Evolutionary conservation across 2,113 vertebrate species (phyloP).

Genomic region (Anas platyrhynchos): DNA sequence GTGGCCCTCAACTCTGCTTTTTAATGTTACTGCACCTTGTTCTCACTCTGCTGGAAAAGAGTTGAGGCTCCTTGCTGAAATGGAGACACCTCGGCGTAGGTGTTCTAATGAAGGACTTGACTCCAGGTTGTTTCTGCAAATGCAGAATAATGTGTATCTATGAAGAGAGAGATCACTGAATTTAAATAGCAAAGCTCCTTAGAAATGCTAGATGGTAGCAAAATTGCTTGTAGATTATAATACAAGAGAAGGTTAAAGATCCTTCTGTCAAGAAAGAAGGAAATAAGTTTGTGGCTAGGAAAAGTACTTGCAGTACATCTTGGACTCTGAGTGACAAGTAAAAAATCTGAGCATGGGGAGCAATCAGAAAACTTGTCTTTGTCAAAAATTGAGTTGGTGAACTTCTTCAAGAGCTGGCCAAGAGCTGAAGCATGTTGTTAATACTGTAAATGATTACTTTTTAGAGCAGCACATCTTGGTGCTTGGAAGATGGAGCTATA

Average conservation of each 20-base stretch:
- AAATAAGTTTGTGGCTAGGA: not conserved
- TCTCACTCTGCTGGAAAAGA: not conserved
- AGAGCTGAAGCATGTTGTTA: not conserved
- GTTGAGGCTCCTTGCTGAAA: not conserved
- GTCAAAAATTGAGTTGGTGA: not conserved
- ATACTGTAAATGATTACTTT: not conserved
- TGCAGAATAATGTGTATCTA: not conserved
- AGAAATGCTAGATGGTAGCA: not conserved
- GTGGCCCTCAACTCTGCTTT: not conserved
- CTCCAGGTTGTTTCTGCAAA: not conserved
- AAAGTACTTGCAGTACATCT: not conserved
- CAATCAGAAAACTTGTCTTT: not conserved
- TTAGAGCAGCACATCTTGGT: not conserved
- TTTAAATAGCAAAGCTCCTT: not conserved
- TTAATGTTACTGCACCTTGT: not conserved
- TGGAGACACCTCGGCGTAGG: not conserved
- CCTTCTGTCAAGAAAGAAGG: not conserved
- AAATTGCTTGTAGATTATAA: not conserved
- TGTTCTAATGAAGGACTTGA: not conserved
- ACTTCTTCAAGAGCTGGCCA: not conserved
- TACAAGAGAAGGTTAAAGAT: not conserved
- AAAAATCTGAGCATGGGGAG: not conserved
- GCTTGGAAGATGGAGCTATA: not conserved
- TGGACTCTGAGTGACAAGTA: not conserved
- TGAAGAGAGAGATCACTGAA: not conserved